These are phyloP conservation scores for Nipponacmea schrenckii DNA, from an alignment of 2,888 invertebrate genomes.

Conservation along the genomic window DNA sequence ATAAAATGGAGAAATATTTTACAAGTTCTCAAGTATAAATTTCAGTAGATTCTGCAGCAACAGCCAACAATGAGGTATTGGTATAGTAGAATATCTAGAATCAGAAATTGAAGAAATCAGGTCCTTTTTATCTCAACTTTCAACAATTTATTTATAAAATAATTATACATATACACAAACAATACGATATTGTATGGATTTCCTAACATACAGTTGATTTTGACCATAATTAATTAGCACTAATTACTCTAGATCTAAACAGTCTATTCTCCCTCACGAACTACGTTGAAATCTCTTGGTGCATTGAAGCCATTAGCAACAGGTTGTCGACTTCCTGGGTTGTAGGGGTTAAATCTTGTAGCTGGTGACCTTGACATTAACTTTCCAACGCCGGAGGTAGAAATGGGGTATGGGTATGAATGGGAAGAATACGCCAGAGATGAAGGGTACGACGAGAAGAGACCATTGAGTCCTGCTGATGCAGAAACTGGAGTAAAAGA, in stretches of 20 bases:
- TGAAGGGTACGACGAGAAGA: constrained; percentile 20
- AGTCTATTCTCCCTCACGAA: constrained; percentile 27
- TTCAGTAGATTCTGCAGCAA: too few species aligned
- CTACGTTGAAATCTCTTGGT: constrained; percentile 25
- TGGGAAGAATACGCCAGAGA: constrained; percentile 15
- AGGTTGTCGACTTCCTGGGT: constrained; percentile 15
- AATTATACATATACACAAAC: constrained; percentile 9
- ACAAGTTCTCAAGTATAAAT: too few species aligned
- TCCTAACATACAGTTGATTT: not conserved
- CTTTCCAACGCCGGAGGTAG: constrained; percentile 20
- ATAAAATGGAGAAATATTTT: too few species aligned
- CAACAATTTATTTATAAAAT: constrained; percentile 9
- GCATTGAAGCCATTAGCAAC: constrained; percentile 19
- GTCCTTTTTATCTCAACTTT: not conserved
- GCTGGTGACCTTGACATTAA: constrained; percentile 15
- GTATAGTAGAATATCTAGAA: too few species aligned
- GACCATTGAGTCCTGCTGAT: constrained; percentile 5
- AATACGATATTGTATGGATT: constrained; percentile 1
- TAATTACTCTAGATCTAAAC: not conserved
- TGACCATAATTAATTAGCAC: constrained; percentile 3
- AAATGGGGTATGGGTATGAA: constrained; percentile 10
- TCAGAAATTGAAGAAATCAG: not conserved
- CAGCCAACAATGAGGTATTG: too few species aligned
- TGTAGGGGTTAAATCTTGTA: constrained; percentile 14
- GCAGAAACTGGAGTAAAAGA: constrained; percentile 1